Conservation (phyloP, 2,888 invertebrate species). For the Micoletzkya japonica region DNA sequence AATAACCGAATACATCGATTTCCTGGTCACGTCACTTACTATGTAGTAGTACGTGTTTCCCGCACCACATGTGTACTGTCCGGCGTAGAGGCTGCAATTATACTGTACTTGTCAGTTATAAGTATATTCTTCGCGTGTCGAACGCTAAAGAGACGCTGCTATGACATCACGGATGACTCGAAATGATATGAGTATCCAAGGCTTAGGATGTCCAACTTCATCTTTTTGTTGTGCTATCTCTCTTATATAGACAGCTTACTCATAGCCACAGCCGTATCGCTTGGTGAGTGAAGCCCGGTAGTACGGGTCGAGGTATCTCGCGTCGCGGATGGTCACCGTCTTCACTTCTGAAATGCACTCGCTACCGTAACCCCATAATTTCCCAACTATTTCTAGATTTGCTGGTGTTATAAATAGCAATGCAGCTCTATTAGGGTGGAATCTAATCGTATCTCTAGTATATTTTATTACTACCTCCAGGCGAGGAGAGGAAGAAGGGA, state of each 20-base stretch:
- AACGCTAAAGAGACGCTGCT: too few species aligned
- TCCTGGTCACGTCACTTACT: neutral
- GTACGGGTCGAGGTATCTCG: conserved; percentile 31
- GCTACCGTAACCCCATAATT: too few species aligned
- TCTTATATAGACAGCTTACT: too few species aligned
- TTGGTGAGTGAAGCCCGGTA: conserved; percentile 39
- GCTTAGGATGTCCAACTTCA: too few species aligned
- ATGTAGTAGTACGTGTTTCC: conserved; percentile 17
- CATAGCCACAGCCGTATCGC: conserved; percentile 44
- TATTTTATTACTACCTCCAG: conserved; percentile 39
- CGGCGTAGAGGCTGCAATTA: conserved; percentile 42
- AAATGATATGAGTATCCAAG: too few species aligned
- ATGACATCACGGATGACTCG: too few species aligned
- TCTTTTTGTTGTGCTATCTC: too few species aligned
- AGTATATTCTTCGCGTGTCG: too few species aligned
- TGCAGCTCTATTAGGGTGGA: neutral
- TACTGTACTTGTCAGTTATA: conserved; percentile 21
- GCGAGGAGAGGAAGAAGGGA: conserved; percentile 32
- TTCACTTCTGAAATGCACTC: conserved; percentile 34
- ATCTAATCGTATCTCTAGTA: neutral
- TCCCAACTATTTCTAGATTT: too few species aligned
- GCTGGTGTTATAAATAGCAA: too few species aligned
- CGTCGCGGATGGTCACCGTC: conserved; percentile 40
- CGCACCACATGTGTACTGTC: conserved; percentile 42
- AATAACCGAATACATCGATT: too few species aligned